phyloP scores from a whole-genome alignment of 2,888 invertebrate species.

The Epicampocera succincta region DNA sequence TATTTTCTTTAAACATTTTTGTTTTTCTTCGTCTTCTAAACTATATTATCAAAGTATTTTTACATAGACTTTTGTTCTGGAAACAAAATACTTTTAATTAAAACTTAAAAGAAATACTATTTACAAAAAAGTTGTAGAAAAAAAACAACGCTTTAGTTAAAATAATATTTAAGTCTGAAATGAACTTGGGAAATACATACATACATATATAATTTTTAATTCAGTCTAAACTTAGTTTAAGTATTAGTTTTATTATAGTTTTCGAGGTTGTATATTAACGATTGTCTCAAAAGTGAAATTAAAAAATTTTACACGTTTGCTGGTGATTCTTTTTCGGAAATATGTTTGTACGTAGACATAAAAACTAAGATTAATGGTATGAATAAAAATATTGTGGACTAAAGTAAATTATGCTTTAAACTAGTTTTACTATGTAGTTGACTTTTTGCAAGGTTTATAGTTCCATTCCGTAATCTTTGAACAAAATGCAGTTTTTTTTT shows the following conservation, averaged over 20 bases:
- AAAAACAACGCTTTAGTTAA: slow-evolving; percentile 26
- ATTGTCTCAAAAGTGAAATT: no score
- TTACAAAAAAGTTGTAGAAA: slow-evolving; percentile 45
- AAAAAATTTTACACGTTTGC: no score
- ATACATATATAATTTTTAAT: no score
- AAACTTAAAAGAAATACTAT: slow-evolving; percentile 59
- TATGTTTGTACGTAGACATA: no score
- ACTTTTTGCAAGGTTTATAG: slow-evolving; percentile 61
- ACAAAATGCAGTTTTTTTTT: slow-evolving; percentile 19
- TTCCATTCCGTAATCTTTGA: slow-evolving; percentile 51
- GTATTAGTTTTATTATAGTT: background rate
- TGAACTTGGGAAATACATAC: no score
- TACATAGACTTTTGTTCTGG: slow-evolving; percentile 23
- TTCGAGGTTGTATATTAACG: no score
- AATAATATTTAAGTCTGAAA: slow-evolving; percentile 25
- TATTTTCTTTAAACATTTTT: slow-evolving; percentile 8
- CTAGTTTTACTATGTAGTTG: slow-evolving; percentile 24
- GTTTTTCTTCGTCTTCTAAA: slow-evolving; percentile 16
- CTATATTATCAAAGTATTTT: slow-evolving; percentile 28
- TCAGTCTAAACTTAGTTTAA: slow-evolving; percentile 59
- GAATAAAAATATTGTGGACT: background rate
- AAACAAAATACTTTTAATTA: slow-evolving; percentile 38
- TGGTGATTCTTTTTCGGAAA: no score
- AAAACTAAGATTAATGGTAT: background rate
- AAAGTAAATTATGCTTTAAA: slow-evolving; percentile 36